Evolutionary conservation across 2,113 vertebrate species (phyloP).

Genomic region (Syngnathus scovelli): DNA sequence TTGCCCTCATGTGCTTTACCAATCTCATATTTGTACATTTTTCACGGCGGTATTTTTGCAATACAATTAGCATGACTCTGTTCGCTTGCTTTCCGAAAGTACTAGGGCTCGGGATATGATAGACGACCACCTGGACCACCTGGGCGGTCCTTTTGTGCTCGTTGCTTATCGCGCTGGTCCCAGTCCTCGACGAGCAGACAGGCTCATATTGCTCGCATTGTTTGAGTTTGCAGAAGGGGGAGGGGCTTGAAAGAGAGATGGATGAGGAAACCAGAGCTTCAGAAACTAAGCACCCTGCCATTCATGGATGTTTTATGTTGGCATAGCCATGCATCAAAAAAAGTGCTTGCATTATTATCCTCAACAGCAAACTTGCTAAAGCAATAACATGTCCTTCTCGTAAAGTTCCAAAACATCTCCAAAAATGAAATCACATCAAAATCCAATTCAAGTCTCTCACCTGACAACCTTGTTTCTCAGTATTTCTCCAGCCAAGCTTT

Average conservation of each 20-base stretch:
- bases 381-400: not conserved
- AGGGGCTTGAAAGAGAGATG: not conserved
- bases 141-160: conserved; percentile 54
- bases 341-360: conserved; percentile 11
- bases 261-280: conserved; percentile 40
- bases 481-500: conserved; percentile 1
- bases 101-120: conserved; percentile 48
- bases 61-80: conserved; percentile 5
- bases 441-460: not conserved
- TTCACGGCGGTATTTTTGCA: not conserved
- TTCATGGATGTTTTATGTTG: not conserved
- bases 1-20: not conserved
- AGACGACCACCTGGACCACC: conserved; percentile 58
- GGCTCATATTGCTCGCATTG: conserved; percentile 48
- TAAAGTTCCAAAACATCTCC: not conserved
- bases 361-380: not conserved
- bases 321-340: not conserved
- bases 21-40: not conserved
- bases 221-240: conserved; percentile 10
- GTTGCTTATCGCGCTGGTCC: conserved; percentile 51
- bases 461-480: conserved; percentile 30
- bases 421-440: not conserved
- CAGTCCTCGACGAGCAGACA: conserved; percentile 42
- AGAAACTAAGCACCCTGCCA: conserved; percentile 2
- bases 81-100: conserved; percentile 26